These are phyloP conservation scores for Gymnoscopelus microlampas DNA, from an alignment of 2,797 vertebrate species.

Conservation along the genomic window DNA sequence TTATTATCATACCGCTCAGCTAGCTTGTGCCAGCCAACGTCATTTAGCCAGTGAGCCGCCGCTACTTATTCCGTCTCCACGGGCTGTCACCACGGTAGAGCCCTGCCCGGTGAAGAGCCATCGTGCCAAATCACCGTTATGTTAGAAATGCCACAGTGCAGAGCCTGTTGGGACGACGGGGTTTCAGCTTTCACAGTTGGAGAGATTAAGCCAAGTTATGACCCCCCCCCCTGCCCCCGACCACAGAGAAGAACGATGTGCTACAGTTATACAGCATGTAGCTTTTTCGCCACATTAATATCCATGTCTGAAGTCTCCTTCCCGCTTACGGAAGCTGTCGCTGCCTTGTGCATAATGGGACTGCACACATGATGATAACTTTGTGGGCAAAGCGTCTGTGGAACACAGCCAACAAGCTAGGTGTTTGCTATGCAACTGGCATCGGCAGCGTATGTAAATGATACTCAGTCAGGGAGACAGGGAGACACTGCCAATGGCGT, in stretches of 20 bases:
- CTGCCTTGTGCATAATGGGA: constrained; percentile 20
- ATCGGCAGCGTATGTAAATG: constrained; percentile 34
- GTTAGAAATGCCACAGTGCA: constrained; percentile 34
- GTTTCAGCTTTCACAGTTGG: constrained; percentile 35
- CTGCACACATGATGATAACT: constrained; percentile 1
- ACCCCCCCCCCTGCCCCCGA: not conserved
- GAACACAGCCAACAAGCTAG: constrained; percentile 23
- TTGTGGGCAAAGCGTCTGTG: constrained; percentile 21
- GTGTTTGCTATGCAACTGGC: constrained; percentile 23
- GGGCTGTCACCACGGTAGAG: constrained; percentile 56
- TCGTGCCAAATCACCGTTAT: constrained; percentile 62
- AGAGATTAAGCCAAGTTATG: constrained; percentile 25
- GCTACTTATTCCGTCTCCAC: constrained; percentile 59
- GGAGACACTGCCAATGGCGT: constrained; percentile 40
- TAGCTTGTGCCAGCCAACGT: constrained; percentile 46
- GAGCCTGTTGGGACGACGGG: constrained; percentile 37
- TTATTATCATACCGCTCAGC: constrained; percentile 52
- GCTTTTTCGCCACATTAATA: constrained; percentile 15
- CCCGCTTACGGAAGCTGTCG: constrained; percentile 17
- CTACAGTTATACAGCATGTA: constrained; percentile 3
- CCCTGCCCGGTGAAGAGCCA: constrained; percentile 51
- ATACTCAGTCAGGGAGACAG: constrained; percentile 30
- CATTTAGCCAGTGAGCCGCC: constrained; percentile 54
- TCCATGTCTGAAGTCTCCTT: constrained; percentile 16
- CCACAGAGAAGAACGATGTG: constrained; percentile 5